Conservation (phyloP, 2,797 vertebrate species). For the Pristis pectinata region DNA sequence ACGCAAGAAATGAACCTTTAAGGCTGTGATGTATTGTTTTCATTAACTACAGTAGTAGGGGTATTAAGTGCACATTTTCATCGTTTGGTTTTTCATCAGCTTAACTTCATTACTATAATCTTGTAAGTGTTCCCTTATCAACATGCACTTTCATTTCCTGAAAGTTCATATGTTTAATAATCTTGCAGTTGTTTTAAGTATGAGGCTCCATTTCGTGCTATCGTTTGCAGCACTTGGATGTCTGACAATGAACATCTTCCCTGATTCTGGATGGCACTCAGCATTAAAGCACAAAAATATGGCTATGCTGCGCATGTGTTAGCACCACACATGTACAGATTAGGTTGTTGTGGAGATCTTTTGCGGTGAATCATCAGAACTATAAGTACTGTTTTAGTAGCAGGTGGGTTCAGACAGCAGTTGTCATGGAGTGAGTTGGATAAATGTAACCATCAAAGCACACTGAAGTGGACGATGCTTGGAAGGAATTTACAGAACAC, state of each 20-base stretch:
- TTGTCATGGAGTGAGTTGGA: neutral
- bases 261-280: neutral
- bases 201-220: neutral
- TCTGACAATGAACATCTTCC: neutral
- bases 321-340: neutral
- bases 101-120: neutral
- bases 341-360: neutral
- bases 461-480: neutral
- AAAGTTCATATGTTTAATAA: neutral
- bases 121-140: neutral
- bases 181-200: constrained; percentile 4
- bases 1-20: neutral
- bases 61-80: constrained; percentile 8
- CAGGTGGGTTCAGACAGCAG: neutral
- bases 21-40: constrained; percentile 9
- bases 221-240: neutral
- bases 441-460: neutral
- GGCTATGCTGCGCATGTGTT: neutral
- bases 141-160: neutral
- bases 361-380: neutral
- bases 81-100: neutral
- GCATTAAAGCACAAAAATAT: neutral
- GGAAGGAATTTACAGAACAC: neutral
- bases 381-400: neutral
- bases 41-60: neutral